Evolutionary conservation across 2,888 invertebrate genomes (phyloP).

Genomic region (Drosophila demipolita): DNA sequence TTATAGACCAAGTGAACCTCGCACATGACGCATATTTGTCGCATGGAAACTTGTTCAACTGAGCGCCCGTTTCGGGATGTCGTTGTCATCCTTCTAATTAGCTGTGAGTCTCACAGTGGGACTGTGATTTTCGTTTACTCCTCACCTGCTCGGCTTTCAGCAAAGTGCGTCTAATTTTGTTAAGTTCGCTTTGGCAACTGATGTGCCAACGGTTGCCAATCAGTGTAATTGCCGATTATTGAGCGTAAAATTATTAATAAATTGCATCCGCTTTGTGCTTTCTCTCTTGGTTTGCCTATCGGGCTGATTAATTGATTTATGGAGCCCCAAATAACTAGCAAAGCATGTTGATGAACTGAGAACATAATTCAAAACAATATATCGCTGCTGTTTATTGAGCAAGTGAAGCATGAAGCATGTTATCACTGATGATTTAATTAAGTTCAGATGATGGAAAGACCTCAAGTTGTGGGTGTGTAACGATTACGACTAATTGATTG

Average conservation of each 20-base stretch:
- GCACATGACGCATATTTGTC: neutral
- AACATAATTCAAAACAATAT: conserved; percentile 10
- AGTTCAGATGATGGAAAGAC: neutral
- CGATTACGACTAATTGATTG: neutral
- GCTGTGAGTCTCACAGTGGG: conserved; percentile 17
- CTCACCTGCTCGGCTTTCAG: conserved; percentile 20
- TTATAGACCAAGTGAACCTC: conserved; percentile 12
- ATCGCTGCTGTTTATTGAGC: neutral
- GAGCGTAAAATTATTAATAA: conserved; percentile 66
- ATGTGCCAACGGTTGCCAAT: conserved; percentile 51
- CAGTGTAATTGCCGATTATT: conserved; percentile 66
- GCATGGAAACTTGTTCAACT: conserved; percentile 19
- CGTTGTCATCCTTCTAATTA: conserved; percentile 41
- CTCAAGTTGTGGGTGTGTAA: neutral
- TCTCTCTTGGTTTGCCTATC: conserved; percentile 4
- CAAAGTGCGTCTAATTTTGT: conserved; percentile 42
- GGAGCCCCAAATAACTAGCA: conserved; percentile 62
- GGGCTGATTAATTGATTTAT: conserved; percentile 67
- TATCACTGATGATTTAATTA: conserved; percentile 23
- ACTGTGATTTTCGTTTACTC: conserved; percentile 34
- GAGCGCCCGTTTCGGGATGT: conserved; percentile 18
- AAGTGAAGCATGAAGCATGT: conserved; percentile 7
- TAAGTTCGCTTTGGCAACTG: neutral
- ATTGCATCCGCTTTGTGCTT: conserved; percentile 45
- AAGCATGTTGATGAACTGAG: conserved; percentile 26